These are phyloP conservation scores for Aphaenogaster floridana DNA, from an alignment of 1,140 invertebrate genomes.

Conservation along the genomic window DNA sequence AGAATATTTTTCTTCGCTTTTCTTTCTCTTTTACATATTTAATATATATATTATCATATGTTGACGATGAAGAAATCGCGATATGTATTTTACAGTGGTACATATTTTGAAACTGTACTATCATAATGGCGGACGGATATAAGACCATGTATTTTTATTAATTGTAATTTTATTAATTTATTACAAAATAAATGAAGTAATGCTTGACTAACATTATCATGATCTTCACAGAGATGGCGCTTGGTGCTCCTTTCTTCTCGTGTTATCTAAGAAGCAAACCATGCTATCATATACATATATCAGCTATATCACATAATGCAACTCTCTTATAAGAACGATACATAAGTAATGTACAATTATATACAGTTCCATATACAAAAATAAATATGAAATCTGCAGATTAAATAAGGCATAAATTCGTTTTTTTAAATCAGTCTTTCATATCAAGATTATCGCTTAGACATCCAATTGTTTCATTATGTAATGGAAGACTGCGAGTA, in stretches of 20 bases:
- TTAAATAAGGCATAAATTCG: background rate
- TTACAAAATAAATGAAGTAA: background rate
- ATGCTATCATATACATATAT: background rate
- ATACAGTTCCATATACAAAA: constrained; percentile 15
- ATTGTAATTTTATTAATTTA: constrained; percentile 19
- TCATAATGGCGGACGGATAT: background rate
- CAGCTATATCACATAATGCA: background rate
- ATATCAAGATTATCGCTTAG: constrained; percentile 31
- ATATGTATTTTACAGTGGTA: background rate
- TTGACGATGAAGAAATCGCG: background rate
- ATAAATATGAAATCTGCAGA: constrained; percentile 16
- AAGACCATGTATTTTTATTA: background rate
- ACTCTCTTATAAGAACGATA: background rate
- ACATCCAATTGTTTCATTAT: constrained; percentile 91
- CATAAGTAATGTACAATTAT: background rate
- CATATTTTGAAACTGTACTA: background rate
- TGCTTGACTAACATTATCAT: background rate
- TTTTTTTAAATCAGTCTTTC: constrained; percentile 31
- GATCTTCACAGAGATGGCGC: constrained; percentile 42
- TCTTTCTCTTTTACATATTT: background rate
- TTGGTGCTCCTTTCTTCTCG: background rate
- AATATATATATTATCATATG: background rate
- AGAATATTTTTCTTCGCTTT: background rate
- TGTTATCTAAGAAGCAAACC: background rate
- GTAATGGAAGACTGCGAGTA: constrained; percentile 92